A percentile compares a stretch with the other conserved stretches of the same genome.
phyloP scores from a whole-genome alignment of 2,888 invertebrate species.

The Crossocerus cetratus region DNA sequence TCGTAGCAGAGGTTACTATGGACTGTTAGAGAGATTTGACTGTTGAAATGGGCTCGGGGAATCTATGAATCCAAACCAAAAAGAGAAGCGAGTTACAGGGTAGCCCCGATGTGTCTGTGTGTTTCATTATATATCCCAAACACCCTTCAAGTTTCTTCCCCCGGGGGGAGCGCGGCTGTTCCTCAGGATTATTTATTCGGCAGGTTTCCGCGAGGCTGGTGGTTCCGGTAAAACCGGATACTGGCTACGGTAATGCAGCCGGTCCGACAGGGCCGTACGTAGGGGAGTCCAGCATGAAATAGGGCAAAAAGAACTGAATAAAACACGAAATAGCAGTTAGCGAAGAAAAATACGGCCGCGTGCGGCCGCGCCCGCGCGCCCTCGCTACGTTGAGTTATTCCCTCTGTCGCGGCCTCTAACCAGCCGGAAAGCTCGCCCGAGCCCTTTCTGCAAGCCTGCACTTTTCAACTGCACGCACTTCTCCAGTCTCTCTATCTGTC shows the following conservation, averaged over 20 bases:
- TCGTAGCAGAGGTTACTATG: too few relatives aligned
- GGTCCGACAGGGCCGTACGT: constrained; percentile 49
- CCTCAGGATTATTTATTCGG: constrained; percentile 73
- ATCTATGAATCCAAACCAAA: neutral
- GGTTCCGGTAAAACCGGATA: constrained; percentile 68
- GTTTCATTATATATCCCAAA: constrained; percentile 55
- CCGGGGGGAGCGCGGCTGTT: constrained; percentile 57
- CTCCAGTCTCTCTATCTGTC: constrained; percentile 5
- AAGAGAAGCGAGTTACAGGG: constrained; percentile 6
- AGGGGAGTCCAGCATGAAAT: constrained; percentile 61
- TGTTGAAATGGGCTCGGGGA: neutral
- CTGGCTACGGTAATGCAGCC: constrained; percentile 70
- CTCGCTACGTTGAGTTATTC: constrained; percentile 67
- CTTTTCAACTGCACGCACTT: constrained; percentile 52
- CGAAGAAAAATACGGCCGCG: constrained; percentile 66
- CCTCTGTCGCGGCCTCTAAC: constrained; percentile 67
- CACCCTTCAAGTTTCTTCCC: constrained; percentile 60
- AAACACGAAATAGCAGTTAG: constrained; percentile 72
- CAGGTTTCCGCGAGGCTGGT: constrained; percentile 70
- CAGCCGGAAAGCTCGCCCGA: constrained; percentile 46
- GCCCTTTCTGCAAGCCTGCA: constrained; percentile 21
- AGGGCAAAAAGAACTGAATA: constrained; percentile 69
- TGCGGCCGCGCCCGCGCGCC: constrained; percentile 33
- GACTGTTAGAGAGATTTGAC: too few relatives aligned
- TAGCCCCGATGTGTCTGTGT: constrained; percentile 41